Evolutionary conservation across 2,113 vertebrate genomes (phyloP).

Genomic region (Chamaetylas fuelleborni): DNA sequence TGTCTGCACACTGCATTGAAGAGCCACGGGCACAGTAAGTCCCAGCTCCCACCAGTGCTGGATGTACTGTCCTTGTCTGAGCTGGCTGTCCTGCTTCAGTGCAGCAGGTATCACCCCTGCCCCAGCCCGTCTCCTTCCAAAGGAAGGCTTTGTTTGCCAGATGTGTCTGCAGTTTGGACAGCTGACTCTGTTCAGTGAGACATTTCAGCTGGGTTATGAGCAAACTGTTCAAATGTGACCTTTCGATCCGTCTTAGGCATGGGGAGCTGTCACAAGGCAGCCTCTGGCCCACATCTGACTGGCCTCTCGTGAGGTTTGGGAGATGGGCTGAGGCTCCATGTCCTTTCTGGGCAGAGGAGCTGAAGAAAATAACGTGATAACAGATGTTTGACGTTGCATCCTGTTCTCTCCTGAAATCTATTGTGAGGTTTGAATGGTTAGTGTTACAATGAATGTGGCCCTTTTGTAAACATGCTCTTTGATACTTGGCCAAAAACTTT

Average conservation of each 20-base stretch:
- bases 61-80: neutral
- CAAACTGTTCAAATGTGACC: neutral
- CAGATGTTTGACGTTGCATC: slow-evolving; percentile 38
- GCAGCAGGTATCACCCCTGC: neutral
- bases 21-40: neutral
- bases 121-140: neutral
- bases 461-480: slow-evolving; percentile 28
- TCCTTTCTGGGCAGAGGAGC: slow-evolving; percentile 26
- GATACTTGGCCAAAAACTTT: slow-evolving; percentile 31
- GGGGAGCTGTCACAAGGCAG: neutral
- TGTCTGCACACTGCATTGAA: neutral
- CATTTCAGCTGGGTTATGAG: neutral
- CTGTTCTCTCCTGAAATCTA: slow-evolving; percentile 31
- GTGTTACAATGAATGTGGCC: neutral
- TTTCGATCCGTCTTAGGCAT: neutral
- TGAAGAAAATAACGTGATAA: neutral
- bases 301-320: neutral
- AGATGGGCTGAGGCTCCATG: neutral
- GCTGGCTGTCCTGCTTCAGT: neutral
- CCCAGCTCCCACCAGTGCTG: neutral
- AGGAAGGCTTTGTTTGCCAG: neutral
- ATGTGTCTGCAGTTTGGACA: neutral
- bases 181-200: neutral
- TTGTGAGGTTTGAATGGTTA: slow-evolving; percentile 42
- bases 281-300: neutral